phyloP scores from a whole-genome alignment of 2,888 invertebrate species.

The Epicampocera succincta region DNA sequence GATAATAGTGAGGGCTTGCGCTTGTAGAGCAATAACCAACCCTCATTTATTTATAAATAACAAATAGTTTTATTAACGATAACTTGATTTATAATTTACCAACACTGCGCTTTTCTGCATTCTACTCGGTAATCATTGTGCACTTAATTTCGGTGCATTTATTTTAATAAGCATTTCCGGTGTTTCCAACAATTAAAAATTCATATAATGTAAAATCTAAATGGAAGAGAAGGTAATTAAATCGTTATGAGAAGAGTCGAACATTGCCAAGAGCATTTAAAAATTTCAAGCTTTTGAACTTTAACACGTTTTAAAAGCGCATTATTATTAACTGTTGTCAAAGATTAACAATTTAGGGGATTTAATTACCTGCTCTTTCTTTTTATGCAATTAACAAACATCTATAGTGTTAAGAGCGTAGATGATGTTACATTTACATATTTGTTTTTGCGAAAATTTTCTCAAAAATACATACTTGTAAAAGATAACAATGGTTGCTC shows the following conservation, averaged over 20 bases:
- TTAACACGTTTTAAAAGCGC: neutral
- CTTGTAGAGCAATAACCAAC: neutral
- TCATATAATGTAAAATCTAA: no score
- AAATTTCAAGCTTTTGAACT: conserved; percentile 1
- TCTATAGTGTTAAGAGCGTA: no score
- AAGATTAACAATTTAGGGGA: no score
- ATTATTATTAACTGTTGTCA: no score
- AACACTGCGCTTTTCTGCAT: conserved; percentile 13
- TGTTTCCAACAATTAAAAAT: conserved; percentile 1
- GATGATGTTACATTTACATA: no score
- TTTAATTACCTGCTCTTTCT: no score
- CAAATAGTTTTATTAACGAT: conserved; percentile 1
- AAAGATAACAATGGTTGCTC: no score
- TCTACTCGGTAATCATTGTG: conserved; percentile 17
- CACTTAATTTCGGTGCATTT: conserved; percentile 51
- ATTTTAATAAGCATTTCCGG: conserved; percentile 46
- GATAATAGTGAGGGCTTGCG: conserved; percentile 4
- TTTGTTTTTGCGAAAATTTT: no score
- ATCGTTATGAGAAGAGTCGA: neutral
- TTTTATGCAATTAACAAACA: no score
- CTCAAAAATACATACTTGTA: no score
- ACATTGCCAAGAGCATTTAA: neutral
- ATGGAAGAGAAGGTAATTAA: neutral
- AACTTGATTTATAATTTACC: conserved; percentile 1
- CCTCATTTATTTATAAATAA: neutral